Conservation (phyloP, 2,888 invertebrate species). For the Lapara coniferarum region DNA sequence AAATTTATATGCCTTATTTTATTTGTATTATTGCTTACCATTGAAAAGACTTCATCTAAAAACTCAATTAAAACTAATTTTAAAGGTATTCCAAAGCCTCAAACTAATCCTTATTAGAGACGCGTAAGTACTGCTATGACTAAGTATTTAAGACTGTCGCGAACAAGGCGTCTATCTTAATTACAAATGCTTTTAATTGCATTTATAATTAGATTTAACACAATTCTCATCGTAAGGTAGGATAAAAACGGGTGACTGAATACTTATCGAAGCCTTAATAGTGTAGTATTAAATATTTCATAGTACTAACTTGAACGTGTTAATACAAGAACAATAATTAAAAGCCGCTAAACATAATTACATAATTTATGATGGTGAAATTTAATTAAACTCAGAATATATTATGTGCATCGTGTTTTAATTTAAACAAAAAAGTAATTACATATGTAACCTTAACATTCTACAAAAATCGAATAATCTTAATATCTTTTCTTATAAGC, state of each 20-base stretch:
- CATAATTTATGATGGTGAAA: not conserved
- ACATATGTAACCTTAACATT: too few species aligned
- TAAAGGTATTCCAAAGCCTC: not conserved
- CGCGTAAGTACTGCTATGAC: constrained; percentile 14
- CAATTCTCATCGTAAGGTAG: constrained; percentile 1
- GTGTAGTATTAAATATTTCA: constrained; percentile 2
- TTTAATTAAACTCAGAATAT: too few species aligned
- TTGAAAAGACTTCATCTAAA: not conserved
- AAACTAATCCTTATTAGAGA: constrained; percentile 1
- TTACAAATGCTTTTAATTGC: constrained; percentile 16
- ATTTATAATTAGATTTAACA: constrained; percentile 14
- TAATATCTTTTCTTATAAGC: too few species aligned
- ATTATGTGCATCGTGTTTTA: too few species aligned
- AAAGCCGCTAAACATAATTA: not conserved
- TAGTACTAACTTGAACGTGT: not conserved
- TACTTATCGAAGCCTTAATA: not conserved
- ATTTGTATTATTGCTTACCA: not conserved
- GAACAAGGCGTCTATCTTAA: constrained; percentile 4
- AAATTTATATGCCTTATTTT: constrained; percentile 41
- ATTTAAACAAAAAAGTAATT: too few species aligned
- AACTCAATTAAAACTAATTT: constrained; percentile 8
- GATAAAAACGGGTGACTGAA: constrained; percentile 3
- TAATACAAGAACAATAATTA: not conserved
- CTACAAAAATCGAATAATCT: too few species aligned
- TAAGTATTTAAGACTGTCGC: constrained; percentile 1